Evolutionary conservation across 2,113 vertebrate species (phyloP).

Genomic region (Rhinichthys klamathensis): DNA sequence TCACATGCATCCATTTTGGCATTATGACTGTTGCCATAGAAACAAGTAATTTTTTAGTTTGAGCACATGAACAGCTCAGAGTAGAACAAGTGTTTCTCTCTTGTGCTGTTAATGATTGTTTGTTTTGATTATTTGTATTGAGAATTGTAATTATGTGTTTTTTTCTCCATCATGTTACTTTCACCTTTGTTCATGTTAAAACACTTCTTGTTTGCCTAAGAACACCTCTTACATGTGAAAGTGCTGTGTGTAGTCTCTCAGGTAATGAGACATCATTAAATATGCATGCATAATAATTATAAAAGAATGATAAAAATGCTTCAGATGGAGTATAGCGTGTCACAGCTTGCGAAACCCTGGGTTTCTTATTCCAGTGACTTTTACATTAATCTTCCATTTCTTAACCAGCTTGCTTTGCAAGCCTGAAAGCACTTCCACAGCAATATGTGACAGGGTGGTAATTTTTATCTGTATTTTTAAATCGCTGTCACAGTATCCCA

Average conservation of each 20-base stretch:
- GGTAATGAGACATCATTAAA: constrained; percentile 5
- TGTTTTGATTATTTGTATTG: background rate
- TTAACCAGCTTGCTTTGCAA: constrained; percentile 5
- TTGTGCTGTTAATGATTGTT: background rate
- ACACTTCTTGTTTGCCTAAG: background rate
- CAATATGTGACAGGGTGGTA: constrained; percentile 19
- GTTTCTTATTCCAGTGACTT: constrained; percentile 20
- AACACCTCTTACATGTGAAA: background rate
- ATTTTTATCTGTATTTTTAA: constrained; percentile 31
- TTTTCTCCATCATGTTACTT: background rate
- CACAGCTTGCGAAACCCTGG: background rate
- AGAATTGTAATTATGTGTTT: background rate
- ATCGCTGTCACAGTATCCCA: background rate
- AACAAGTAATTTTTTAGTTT: background rate
- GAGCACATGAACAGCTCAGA: background rate
- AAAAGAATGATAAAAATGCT: constrained; percentile 17
- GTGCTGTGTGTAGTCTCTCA: background rate
- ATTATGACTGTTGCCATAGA: constrained; percentile 9
- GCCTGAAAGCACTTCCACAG: constrained; percentile 19
- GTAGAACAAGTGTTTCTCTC: background rate
- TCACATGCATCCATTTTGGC: background rate
- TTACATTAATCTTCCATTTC: constrained; percentile 10
- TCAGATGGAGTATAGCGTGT: constrained; percentile 10
- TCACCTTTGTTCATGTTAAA: background rate
- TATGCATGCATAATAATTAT: background rate